Base-by-base conservation (phyloP, 2,797 vertebrate species). In the Leptodactylus fallax region DNA sequence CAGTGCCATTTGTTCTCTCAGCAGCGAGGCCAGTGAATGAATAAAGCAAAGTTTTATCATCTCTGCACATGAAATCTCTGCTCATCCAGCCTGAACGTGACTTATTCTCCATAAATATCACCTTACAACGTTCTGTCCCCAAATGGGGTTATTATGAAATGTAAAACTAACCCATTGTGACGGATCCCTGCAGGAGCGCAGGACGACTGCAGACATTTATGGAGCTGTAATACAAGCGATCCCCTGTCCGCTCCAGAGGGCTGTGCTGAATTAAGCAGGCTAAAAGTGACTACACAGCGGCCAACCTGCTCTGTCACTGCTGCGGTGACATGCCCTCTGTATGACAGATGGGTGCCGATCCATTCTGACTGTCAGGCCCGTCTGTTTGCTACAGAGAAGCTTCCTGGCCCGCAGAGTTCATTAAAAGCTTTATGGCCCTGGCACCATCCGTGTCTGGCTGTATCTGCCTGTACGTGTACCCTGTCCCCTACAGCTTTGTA, bases 341-440 rank as follows among this genome's bases (percentile, higher is more conserved):
- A 36, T 4, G 4, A 36, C 76, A 16, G 7, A 23, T 56, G 6
- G 10, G 13, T 17, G 16, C 76, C 27, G 51, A 7, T 7, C 12
- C 3, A 6, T 56, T 55, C 53, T 27, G 51, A 23, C 47, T 17
- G 49, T 3, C 76, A 9, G 23, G 10, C 19, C 76, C 49, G 13
- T 53, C 49, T 79, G 71, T 49, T 74, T 74, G 49, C 19, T 11
- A 74, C 9, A 21, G 45, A 49, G 45, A 74, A 12, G 4, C 47
- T 14, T n/a, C 49, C 23, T 16, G 13, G 10, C 49, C 77, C 12
- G 78, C 78, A 36, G 78, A 11, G 25, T 79, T 79, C 23, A 79
- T 79, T 60, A 79, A 17, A 60, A 36, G 78, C 78, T 77, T 53
- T 14, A 51, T 8, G 36, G 71, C 71, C 71, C 71, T 51, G 71